Percentiles rank a stretch among this genome's conserved stretches.
phyloP scores from a whole-genome alignment of 2,797 vertebrate genomes.

The Eleutherodactylus coqui region DNA sequence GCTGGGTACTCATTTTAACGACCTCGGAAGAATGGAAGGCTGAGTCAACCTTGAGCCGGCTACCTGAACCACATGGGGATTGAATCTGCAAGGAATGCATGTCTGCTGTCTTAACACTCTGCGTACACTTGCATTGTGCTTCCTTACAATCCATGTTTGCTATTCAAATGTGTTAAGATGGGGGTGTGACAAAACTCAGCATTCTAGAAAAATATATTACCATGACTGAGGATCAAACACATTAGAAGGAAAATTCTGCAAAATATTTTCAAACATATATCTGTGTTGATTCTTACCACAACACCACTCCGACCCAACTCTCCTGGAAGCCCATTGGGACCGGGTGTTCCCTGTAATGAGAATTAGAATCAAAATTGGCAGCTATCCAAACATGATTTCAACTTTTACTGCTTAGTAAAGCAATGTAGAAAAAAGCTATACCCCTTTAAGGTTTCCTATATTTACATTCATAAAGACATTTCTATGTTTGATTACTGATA shows the following conservation, averaged over 20 bases:
- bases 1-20: too few relatives aligned
- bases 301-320: constrained; percentile 87
- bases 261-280: background rate
- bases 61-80: too few relatives aligned
- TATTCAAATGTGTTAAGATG: background rate
- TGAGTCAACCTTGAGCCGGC: too few relatives aligned
- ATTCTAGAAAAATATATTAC: too few relatives aligned
- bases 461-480: background rate
- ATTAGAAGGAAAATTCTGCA: background rate
- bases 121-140: background rate
- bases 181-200: background rate
- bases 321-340: constrained; percentile 89
- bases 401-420: background rate
- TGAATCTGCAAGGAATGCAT: too few relatives aligned
- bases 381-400: background rate
- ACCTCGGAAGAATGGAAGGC: too few relatives aligned
- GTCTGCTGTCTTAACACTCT: too few relatives aligned
- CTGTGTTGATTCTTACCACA: constrained; percentile 78
- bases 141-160: background rate
- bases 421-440: background rate
- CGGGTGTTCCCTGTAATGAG: constrained; percentile 83
- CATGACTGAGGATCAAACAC: background rate
- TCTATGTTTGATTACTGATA: background rate
- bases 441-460: background rate
- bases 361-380: background rate